Evolutionary conservation across 2,797 vertebrate genomes (phyloP).

Genomic region (Phalanger gymnotis): DNA sequence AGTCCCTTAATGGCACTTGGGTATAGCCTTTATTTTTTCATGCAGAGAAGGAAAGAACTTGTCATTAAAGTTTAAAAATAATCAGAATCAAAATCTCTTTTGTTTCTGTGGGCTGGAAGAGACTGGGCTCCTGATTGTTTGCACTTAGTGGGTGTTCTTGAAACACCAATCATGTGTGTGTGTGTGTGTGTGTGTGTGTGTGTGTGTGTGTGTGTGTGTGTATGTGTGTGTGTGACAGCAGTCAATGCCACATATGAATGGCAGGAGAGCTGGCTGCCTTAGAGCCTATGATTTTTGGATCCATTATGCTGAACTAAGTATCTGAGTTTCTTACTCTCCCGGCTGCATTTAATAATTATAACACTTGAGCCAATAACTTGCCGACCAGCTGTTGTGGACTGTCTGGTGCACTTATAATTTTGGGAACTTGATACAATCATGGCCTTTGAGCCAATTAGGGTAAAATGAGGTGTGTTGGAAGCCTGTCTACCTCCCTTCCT

Average conservation of each 20-base stretch:
- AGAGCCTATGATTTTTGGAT: slow-evolving; percentile 73
- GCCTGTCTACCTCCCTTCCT: slow-evolving; percentile 47
- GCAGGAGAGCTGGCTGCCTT: slow-evolving; percentile 74
- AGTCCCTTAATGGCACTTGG: slow-evolving; percentile 84
- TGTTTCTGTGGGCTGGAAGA: slow-evolving; percentile 78
- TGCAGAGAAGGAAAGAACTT: slow-evolving; percentile 83
- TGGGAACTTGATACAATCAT: slow-evolving; percentile 74
- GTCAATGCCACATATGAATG: slow-evolving; percentile 76
- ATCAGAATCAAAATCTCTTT: slow-evolving; percentile 85
- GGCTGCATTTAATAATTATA: slow-evolving; percentile 76
- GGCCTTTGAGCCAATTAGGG: slow-evolving; percentile 62
- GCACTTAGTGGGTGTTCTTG: slow-evolving; percentile 73
- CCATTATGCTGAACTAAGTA: slow-evolving; percentile 65
- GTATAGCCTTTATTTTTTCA: slow-evolving; percentile 86
- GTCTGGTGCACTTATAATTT: slow-evolving; percentile 77
- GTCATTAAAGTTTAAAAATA: slow-evolving; percentile 88
- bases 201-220: slow-evolving; percentile 28
- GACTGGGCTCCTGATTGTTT: slow-evolving; percentile 74
- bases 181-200: slow-evolving; percentile 24
- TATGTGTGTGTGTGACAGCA: slow-evolving; percentile 47
- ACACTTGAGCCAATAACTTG: slow-evolving; percentile 66
- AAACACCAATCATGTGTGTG: slow-evolving; percentile 69
- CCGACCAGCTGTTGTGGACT: slow-evolving; percentile 68
- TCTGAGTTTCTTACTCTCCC: slow-evolving; percentile 61
- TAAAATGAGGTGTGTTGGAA: slow-evolving; percentile 64